These are phyloP conservation scores for Nycteola revayana DNA, from an alignment of 2,888 invertebrate species.

Conservation along the genomic window DNA sequence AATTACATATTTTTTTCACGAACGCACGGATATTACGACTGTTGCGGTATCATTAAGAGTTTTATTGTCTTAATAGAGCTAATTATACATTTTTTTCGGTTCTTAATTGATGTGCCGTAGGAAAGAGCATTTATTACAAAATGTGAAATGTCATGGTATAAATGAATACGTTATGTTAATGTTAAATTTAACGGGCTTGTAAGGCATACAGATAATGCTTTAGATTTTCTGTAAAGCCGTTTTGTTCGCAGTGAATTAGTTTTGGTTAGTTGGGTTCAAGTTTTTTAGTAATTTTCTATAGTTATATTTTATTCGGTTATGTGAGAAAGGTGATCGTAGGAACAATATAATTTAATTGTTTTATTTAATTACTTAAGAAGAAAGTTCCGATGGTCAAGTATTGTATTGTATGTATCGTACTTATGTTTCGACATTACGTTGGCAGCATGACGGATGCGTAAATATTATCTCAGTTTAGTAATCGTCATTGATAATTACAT, in stretches of 20 bases:
- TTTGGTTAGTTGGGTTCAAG: conserved; percentile 66
- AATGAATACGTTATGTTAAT: conserved; percentile 80
- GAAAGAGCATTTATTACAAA: conserved; percentile 79
- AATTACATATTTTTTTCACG: conserved; percentile 80
- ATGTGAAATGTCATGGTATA: conserved; percentile 81
- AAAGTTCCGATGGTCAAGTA: conserved; percentile 37
- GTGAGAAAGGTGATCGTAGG: conserved; percentile 26
- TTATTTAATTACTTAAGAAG: conserved; percentile 55
- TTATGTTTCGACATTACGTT: conserved; percentile 31
- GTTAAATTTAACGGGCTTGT: conserved; percentile 69
- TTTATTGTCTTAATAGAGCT: conserved; percentile 82
- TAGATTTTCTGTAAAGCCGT: conserved; percentile 59
- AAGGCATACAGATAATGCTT: conserved; percentile 65
- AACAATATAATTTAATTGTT: conserved; percentile 51
- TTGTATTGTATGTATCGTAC: conserved; percentile 24
- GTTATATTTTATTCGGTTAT: conserved; percentile 41
- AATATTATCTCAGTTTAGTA: conserved; percentile 31
- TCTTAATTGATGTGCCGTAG: conserved; percentile 77
- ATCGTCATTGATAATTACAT: conserved; percentile 35
- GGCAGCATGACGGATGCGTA: conserved; percentile 34
- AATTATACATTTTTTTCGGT: conserved; percentile 81
- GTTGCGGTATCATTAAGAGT: conserved; percentile 81
- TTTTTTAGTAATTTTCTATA: conserved; percentile 62
- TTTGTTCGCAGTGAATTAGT: conserved; percentile 78
- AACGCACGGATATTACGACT: conserved; percentile 76